These are phyloP conservation scores for Ophioninae sp. DNA, from an alignment of 2,888 invertebrate genomes.

Conservation along the genomic window DNA sequence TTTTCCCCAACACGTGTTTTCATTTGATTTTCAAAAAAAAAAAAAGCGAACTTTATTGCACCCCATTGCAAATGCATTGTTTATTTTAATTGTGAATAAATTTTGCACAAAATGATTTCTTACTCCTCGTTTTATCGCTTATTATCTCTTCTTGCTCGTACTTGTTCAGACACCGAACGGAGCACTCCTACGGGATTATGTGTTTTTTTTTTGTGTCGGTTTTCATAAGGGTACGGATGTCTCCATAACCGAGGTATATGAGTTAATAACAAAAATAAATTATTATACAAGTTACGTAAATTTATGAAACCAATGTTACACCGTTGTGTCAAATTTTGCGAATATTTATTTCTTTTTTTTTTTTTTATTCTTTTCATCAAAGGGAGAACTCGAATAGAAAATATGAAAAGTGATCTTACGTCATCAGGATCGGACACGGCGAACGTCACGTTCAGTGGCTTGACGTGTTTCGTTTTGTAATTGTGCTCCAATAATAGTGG, in stretches of 20 bases:
- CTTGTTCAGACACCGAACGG: slow-evolving; percentile 66
- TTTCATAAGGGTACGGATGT: slow-evolving; percentile 57
- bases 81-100: slow-evolving; percentile 47
- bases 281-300: slow-evolving; percentile 45
- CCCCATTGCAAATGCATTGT: slow-evolving; percentile 56
- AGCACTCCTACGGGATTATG: slow-evolving; percentile 67
- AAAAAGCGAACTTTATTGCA: slow-evolving; percentile 56
- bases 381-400: neutral
- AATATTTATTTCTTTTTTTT: slow-evolving; percentile 10
- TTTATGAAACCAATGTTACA: slow-evolving; percentile 7
- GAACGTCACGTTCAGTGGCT: slow-evolving; percentile 94
- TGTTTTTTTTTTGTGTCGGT: slow-evolving; percentile 24
- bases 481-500: slow-evolving; percentile 94
- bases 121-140: slow-evolving; percentile 68
- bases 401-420: slow-evolving; percentile 81
- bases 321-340: neutral
- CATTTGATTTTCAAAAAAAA: neutral
- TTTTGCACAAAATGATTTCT: slow-evolving; percentile 61
- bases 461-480: slow-evolving; percentile 91
- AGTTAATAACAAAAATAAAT: slow-evolving; percentile 34
- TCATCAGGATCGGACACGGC: slow-evolving; percentile 92
- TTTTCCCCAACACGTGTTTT: slow-evolving; percentile 17
- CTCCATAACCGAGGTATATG: slow-evolving; percentile 45
- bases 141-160: slow-evolving; percentile 66
- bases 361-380: neutral